Evolutionary conservation across 2,888 invertebrate genomes (phyloP).

Genomic region (Keiferia lycopersicella): DNA sequence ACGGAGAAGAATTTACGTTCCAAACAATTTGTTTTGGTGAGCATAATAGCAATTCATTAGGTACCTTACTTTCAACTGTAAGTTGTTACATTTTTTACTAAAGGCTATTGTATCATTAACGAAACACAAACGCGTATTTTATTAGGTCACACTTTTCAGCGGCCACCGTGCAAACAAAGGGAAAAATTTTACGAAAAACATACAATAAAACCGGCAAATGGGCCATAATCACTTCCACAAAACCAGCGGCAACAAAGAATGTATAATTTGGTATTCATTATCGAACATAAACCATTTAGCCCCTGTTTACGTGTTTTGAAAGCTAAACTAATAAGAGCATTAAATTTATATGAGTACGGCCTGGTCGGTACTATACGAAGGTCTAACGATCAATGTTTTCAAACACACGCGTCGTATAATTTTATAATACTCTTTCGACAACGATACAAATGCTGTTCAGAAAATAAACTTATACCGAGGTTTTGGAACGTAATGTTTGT

Average conservation of each 20-base stretch:
- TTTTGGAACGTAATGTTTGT: background rate
- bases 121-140: background rate
- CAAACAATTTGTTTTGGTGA: no score
- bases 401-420: conserved; percentile 67
- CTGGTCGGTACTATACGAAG: conserved; percentile 59
- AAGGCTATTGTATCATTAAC: no score
- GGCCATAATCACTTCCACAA: conserved; percentile 29
- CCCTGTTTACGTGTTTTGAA: conserved; percentile 65
- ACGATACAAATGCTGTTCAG: conserved; percentile 33
- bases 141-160: background rate
- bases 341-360: conserved; percentile 65
- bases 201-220: conserved; percentile 22
- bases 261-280: conserved; percentile 57
- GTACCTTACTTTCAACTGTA: no score
- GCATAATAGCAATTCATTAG: no score
- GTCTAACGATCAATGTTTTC: conserved; percentile 67
- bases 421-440: conserved; percentile 60
- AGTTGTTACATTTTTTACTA: no score
- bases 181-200: conserved; percentile 14
- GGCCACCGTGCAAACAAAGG: background rate
- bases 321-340: conserved; percentile 67
- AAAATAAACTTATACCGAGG: background rate
- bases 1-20: no score
- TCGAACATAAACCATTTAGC: conserved; percentile 57
- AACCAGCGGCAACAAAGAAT: conserved; percentile 35